Evolutionary conservation across 2,113 vertebrate species (phyloP), one percentile per base, ranked within the genome.

Genomic region (Megaleporinus macrocephalus): DNA sequence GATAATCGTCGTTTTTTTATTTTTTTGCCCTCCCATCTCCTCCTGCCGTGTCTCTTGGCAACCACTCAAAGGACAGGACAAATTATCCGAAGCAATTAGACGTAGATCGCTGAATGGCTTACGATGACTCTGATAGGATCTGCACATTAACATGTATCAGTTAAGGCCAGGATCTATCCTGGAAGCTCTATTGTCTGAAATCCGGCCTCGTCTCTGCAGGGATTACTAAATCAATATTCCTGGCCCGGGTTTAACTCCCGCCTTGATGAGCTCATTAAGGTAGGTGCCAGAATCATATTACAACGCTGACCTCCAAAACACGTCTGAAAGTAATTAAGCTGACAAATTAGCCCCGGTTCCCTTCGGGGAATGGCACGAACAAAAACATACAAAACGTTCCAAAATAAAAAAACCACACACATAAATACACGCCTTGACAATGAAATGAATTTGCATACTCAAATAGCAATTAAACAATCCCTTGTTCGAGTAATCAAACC

Each of bases 201-300:
- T 26, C 44, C 59, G 53, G 62, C 18, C 10, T 10, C 15, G 36
- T 26, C 68, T 84, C 66, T 9, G 24, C 22, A 66, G 73, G 82
- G 71, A 81, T 86, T 70, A 70, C 36, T 70, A 59, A 78, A 86
- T 81, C 81, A 86, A 81, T 83, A 85, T 76, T 51, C 73, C 29
- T 62, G 69, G 82, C 74, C 79, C 76, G 79, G 76, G 49, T 76
- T 79, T 76, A 70, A 82, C 83, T 86, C 82, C 75, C 70, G 75
- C 66, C 59, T 77, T 78, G 69, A 78, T 81, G 71, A 81, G 33
- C 69, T 68, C 57, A 49, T 53, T 49, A 83, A 53, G 53, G 69
- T 53, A 49, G 72, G 26, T 49, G 68, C 74, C 59, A 59, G 66
- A 77, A 86, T 82, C 59, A 63, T 63, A 84, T 75, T 53, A 73